Base-by-base conservation (phyloP, 2,888 invertebrate species). In the Drosophila gaucha region DNA sequence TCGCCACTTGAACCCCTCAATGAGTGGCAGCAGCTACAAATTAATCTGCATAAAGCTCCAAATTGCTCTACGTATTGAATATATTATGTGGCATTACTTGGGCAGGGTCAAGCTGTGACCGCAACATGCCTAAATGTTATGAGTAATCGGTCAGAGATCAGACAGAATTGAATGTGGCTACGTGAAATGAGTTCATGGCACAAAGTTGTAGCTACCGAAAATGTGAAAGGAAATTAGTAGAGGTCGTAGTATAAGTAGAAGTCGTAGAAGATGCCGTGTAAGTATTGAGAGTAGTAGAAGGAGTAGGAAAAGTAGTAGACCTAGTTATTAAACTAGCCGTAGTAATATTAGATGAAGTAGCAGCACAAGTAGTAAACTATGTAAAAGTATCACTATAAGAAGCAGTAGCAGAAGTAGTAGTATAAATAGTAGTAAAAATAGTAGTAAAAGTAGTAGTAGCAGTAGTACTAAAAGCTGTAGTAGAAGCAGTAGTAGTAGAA, bases 1-100 rank as follows among this genome's bases (percentile, higher is more conserved):
- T 62, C 31, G 69, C 87, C 87, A 82, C 82, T 82, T 82, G 87
- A 82, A 86, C 85, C 63, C 51, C 71, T 12, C 46, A 44, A 39
- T 39, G 38, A 51, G 35, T 47, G 33, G 49, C 39, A 28, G 30
- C 20, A 18, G 41, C 76, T 54, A 58, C 55, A 72, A 76, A 74
- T 74, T 77, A 74, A 74, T 77, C 67, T 74, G 68, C 77, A 77
- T 74, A 77, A 47, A 54, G 51, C 71, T 60, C 31, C 71, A 60
- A 75, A 54, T 65, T 73, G 72, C 26, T 33, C 33, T 57, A 49
- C 9, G 26, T 6, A 30, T 22, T 31, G 31, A 46, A 22, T 41
- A 22, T 28, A 18, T 6, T 28, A 38, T 58, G 52, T 46, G 56
- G 26, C 44, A 41, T 54, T 62, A 44, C 58, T 51, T 54, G 22